Base-by-base conservation (phyloP, 2,888 invertebrate species). In the Herminia tarsipennalis region DNA sequence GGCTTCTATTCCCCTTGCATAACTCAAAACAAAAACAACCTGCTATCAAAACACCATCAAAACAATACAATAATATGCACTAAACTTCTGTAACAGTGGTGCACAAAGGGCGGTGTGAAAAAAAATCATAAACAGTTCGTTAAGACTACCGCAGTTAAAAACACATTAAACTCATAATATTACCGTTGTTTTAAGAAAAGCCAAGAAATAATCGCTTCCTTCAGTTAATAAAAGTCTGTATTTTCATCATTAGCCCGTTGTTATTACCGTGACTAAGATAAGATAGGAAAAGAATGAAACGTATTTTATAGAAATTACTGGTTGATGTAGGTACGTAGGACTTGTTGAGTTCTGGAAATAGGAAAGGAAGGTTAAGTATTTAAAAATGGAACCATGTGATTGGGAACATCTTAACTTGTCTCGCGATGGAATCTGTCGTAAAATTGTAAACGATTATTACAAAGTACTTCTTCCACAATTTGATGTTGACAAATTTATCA, bases 71-170 rank as follows among this genome's bases (percentile, higher is more conserved):
- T 1, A 8, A 13, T 36, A 18, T 17, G 18, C n/a, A 27, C 12
- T 12, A 6, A 33, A 25, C 32, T n/a, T n/a, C n/a, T n/a, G 40
- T 56, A 37, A 29, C 44, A 30, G 41, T 36, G 4, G n/a, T 13
- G 46, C 33, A 34, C 51, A 57, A 54, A 47, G 20, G 34, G 37
- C 32, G 48, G 49, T 64, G 49, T 59, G 41, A n/a, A 49, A 48
- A 40, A 17, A 17, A 21, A 12, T 34, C 48, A 38, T 61, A 61
- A 65, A 65, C 58, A 56, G 48, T 35, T 32, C n/a, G 32, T 56
- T 56, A 56, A 43, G 36, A 41, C 46, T 13, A 38, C 18, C 28
- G 62, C 50, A 43, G 53, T 59, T 62, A 65, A 65, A 65, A 40
- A 24, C 1, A 30, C 53, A 46, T 62, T 54, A 56, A 56, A 54